Percentiles rank a stretch among this genome's conserved stretches.
phyloP scores from a whole-genome alignment of 64 coral and sea anemone genomes.

The Stylophora pistillata region DNA sequence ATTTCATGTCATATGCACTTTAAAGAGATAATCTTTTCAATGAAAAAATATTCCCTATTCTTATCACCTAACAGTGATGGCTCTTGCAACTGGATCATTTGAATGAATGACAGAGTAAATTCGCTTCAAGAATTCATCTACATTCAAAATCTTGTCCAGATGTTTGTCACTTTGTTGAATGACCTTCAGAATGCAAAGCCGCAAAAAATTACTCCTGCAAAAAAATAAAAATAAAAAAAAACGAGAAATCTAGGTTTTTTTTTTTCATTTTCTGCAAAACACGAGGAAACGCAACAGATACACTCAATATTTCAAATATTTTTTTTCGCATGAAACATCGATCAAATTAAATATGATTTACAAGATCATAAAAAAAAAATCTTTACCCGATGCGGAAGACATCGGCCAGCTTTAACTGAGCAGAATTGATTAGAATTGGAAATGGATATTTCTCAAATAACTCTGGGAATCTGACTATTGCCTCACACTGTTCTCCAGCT shows the following conservation, averaged over 20 bases:
- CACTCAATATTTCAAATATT: neutral
- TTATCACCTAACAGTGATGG: conserved; percentile 86
- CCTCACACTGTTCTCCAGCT: conserved; percentile 93
- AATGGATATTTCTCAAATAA: conserved; percentile 98
- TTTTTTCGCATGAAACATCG: neutral
- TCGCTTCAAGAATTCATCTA: conserved; percentile 93
- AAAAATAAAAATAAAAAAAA: conserved; percentile 7
- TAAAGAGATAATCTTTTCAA: neutral
- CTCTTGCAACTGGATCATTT: conserved; percentile 98
- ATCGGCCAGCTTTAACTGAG: conserved; percentile 93
- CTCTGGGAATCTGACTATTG: conserved; percentile 88
- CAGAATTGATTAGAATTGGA: conserved; percentile 95
- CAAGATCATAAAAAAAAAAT: too few species aligned
- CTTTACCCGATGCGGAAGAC: conserved; percentile 94
- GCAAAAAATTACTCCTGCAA: conserved; percentile 90
- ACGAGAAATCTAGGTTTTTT: too few species aligned
- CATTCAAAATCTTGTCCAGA: conserved; percentile 94
- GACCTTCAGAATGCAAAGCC: conserved; percentile 95
- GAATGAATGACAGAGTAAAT: conserved; percentile 97
- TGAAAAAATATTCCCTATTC: neutral
- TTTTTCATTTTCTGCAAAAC: too few species aligned
- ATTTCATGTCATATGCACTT: too few species aligned
- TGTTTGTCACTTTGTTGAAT: conserved; percentile 96
- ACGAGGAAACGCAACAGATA: too few species aligned
- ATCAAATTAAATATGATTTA: neutral